These are phyloP conservation scores for Sebastiscus tertius DNA, from an alignment of 2,797 vertebrate genomes.

Conservation along the genomic window DNA sequence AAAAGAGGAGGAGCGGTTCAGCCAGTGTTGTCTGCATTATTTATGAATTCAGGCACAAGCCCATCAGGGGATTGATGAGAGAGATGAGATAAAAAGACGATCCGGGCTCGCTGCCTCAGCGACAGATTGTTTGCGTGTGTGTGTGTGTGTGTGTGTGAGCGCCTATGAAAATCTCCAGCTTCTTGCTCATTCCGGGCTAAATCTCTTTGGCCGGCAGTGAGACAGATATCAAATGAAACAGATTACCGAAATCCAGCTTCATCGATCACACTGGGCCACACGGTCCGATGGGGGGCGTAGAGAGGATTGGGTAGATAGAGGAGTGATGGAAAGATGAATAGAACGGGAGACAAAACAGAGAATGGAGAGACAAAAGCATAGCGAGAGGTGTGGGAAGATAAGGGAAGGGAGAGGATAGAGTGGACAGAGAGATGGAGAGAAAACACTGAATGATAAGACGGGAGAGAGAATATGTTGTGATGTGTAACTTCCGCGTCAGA, in stretches of 20 bases:
- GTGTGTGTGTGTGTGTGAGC: background rate
- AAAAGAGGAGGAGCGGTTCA: slow-evolving; percentile 2
- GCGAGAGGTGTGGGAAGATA: slow-evolving; percentile 3
- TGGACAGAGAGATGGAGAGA: slow-evolving; percentile 9
- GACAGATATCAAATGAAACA: slow-evolving; percentile 74
- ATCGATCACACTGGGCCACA: slow-evolving; percentile 65
- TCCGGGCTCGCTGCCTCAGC: slow-evolving; percentile 42
- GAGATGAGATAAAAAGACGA: slow-evolving; percentile 56
- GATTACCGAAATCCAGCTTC: slow-evolving; percentile 71
- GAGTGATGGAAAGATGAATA: slow-evolving; percentile 39
- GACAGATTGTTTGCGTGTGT: slow-evolving; percentile 47
- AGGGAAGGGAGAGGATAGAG: background rate
- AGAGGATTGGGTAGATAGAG: slow-evolving; percentile 25
- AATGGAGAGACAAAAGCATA: slow-evolving; percentile 12
- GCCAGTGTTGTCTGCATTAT: slow-evolving; percentile 56
- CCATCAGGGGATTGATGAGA: slow-evolving; percentile 56
- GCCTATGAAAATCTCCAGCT: slow-evolving; percentile 51
- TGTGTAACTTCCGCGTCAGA: background rate
- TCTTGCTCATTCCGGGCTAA: slow-evolving; percentile 57
- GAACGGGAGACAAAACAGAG: slow-evolving; percentile 14
- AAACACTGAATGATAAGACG: slow-evolving; percentile 10
- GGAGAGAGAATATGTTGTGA: slow-evolving; percentile 13
- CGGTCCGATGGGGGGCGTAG: background rate
- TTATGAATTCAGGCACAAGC: slow-evolving; percentile 53
- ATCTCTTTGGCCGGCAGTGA: slow-evolving; percentile 56